A percentile compares a stretch with the other conserved stretches of the same genome.
Conservation (phyloP, 2,113 vertebrate genomes). For the Trachemys scripta region DNA sequence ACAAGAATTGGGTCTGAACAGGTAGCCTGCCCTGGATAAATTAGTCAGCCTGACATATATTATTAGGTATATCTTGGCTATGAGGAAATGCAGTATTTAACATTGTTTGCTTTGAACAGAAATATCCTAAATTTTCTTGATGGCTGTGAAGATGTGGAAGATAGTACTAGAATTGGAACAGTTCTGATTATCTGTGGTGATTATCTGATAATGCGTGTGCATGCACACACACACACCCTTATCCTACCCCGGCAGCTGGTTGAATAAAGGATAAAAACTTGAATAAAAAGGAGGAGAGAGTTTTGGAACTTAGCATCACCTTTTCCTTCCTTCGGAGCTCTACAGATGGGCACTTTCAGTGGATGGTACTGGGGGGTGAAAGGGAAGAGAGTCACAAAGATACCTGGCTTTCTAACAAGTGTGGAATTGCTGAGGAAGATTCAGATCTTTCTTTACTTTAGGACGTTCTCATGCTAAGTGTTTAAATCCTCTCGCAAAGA, state of each 20-base stretch:
- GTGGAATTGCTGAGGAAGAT: neutral
- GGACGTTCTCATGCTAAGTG: neutral
- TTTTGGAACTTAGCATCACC: neutral
- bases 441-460: neutral
- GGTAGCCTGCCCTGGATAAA: neutral
- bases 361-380: neutral
- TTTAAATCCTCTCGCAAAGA: conserved; percentile 3
- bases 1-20: neutral
- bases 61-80: neutral
- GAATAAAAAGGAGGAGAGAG: neutral
- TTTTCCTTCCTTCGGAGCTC: neutral
- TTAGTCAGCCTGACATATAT: neutral
- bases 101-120: neutral
- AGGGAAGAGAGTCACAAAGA: fast-evolving
- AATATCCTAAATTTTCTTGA: neutral
- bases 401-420: neutral
- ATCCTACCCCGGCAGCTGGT: neutral
- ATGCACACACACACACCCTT: neutral
- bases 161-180: neutral
- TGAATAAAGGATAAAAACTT: neutral
- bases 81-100: neutral
- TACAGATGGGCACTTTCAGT: neutral
- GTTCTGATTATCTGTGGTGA: no score
- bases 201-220: neutral
- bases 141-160: fast-evolving